These are phyloP conservation scores for Drosophila dunni DNA, from an alignment of 1,140 invertebrate genomes.

Conservation along the genomic window DNA sequence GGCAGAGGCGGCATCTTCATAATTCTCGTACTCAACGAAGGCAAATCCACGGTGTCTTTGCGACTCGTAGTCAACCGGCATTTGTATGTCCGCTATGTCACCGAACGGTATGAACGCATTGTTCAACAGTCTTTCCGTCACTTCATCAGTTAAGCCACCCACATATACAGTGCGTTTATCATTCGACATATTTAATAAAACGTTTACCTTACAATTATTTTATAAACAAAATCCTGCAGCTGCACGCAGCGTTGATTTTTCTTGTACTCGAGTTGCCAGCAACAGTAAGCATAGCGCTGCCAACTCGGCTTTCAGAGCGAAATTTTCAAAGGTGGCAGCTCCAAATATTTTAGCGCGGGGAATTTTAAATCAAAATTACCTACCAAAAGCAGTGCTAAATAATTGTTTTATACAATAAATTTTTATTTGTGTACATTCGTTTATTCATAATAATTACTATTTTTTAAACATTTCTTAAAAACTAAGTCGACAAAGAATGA, in stretches of 20 bases:
- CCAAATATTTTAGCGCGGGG: not conserved
- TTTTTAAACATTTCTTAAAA: not conserved
- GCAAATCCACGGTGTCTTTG: slow-evolving; percentile 99
- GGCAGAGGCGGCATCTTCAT: slow-evolving; percentile 97
- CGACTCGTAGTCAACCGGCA: slow-evolving; percentile 98
- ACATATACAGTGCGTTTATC: slow-evolving; percentile 92
- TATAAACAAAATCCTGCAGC: slow-evolving; percentile 46
- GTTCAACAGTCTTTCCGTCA: slow-evolving; percentile 97
- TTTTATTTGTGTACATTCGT: not conserved
- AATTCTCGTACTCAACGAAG: slow-evolving; percentile 98
- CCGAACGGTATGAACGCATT: slow-evolving; percentile 99
- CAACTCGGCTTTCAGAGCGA: not conserved
- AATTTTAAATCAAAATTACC: not conserved
- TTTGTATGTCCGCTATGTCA: slow-evolving; percentile 98
- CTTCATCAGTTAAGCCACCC: slow-evolving; percentile 98
- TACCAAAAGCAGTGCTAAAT: not conserved
- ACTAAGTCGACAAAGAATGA: not conserved
- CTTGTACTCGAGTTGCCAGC: slow-evolving; percentile 13
- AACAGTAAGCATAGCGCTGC: not conserved
- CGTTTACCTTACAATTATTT: slow-evolving; percentile 22
- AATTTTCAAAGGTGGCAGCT: not conserved
- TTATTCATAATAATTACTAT: not conserved
- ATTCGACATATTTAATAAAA: slow-evolving; percentile 85
- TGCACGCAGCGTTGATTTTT: slow-evolving; percentile 4
- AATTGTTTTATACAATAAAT: not conserved